phyloP scores from a whole-genome alignment of 2,797 vertebrate species.

The Enoplosus armatus region DNA sequence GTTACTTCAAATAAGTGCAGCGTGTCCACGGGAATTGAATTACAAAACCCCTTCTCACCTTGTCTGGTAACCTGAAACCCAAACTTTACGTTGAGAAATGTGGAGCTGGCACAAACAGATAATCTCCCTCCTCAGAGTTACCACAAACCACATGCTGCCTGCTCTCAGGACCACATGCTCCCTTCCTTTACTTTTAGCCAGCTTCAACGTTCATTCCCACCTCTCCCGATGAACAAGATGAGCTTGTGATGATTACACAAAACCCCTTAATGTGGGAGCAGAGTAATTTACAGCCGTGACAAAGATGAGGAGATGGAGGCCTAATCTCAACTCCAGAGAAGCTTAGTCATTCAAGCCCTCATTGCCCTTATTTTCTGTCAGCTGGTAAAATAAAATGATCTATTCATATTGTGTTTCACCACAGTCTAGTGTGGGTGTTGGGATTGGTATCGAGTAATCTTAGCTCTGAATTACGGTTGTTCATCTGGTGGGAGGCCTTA shows the following conservation, averaged over 20 bases:
- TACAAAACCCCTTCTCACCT: conserved; percentile 78
- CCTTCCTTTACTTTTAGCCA: conserved; percentile 46
- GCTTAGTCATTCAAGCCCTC: conserved; percentile 72
- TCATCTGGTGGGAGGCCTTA: conserved; percentile 67
- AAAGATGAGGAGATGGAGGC: conserved; percentile 62
- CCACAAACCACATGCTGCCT: conserved; percentile 72
- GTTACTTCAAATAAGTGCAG: conserved; percentile 62
- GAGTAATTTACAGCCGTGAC: conserved; percentile 73
- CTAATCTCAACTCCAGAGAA: conserved; percentile 70
- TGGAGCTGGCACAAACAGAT: conserved; percentile 77
- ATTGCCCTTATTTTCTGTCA: conserved; percentile 75
- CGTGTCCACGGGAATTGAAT: conserved; percentile 59
- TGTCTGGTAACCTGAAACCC: conserved; percentile 76
- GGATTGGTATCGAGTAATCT: conserved; percentile 76
- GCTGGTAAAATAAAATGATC: conserved; percentile 78
- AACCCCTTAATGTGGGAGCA: conserved; percentile 69
- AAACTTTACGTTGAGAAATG: conserved; percentile 77
- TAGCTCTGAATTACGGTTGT: conserved; percentile 65
- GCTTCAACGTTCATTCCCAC: conserved; percentile 51
- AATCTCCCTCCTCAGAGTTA: conserved; percentile 58
- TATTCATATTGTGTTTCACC: conserved; percentile 77
- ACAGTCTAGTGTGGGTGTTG: conserved; percentile 65
- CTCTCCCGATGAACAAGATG: conserved; percentile 64
- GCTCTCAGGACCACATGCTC: conserved; percentile 55
- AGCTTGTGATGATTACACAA: conserved; percentile 72